A percentile compares a stretch with the other conserved stretches of the same genome.
These are phyloP conservation scores for Drosophila suboccidentalis DNA, from an alignment of 2,888 invertebrate genomes.

Conservation along the genomic window DNA sequence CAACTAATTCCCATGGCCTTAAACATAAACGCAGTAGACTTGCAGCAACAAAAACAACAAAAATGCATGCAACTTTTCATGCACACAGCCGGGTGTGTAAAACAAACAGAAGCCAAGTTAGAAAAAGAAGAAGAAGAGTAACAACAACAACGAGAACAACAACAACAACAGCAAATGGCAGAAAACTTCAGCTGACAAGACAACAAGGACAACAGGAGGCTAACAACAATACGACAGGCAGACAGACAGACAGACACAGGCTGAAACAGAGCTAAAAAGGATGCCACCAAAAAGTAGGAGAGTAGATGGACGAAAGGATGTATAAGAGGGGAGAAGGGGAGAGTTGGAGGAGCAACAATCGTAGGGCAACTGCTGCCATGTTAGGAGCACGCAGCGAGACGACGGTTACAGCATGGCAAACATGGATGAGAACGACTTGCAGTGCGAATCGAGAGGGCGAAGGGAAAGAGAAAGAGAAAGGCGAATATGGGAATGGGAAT, in stretches of 20 bases:
- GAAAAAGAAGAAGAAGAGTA: constrained; percentile 47
- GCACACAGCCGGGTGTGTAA: constrained; percentile 54
- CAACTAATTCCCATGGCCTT: constrained; percentile 61
- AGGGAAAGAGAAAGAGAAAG: no score
- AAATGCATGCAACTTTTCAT: constrained; percentile 64
- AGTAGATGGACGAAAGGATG: constrained; percentile 22
- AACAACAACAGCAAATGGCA: constrained; percentile 50
- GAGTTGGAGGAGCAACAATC: constrained; percentile 21
- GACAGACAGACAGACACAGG: background rate
- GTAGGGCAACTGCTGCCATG: constrained; percentile 64
- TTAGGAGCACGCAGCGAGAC: constrained; percentile 70
- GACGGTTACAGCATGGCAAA: constrained; percentile 77
- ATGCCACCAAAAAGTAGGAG: constrained; percentile 9
- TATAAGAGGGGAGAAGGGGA: background rate
- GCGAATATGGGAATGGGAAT: constrained; percentile 7
- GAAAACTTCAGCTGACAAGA: constrained; percentile 73
- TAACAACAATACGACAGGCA: constrained; percentile 48
- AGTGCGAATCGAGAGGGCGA: constrained; percentile 12
- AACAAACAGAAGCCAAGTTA: constrained; percentile 57
- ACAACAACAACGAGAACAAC: constrained; percentile 22
- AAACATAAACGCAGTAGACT: constrained; percentile 24
- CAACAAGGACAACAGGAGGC: constrained; percentile 71
- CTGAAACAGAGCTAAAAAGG: constrained; percentile 9
- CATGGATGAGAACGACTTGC: constrained; percentile 65
- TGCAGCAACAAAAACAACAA: constrained; percentile 20